A percentile compares a stretch with the other conserved stretches of the same genome.
Evolutionary conservation across 35 echinoderm and acorn worm genomes (phyloP).

Genomic region (Apostichopus japonicus): DNA sequence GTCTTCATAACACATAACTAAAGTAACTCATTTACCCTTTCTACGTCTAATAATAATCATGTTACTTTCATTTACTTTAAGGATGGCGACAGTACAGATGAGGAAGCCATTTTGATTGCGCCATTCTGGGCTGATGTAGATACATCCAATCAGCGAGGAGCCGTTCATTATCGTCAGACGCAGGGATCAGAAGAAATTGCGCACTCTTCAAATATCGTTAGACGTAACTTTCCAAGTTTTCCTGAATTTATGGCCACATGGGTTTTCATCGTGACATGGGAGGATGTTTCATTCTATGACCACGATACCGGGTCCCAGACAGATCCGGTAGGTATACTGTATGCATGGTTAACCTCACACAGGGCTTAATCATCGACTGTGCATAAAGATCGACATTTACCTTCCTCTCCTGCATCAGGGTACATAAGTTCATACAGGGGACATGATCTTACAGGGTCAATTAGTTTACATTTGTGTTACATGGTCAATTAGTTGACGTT

Average conservation of each 20-base stretch:
- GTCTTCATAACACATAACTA: background rate
- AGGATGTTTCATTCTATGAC: constrained; percentile 27
- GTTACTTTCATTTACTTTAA: background rate
- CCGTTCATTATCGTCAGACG: constrained; percentile 8
- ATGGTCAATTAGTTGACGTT: background rate
- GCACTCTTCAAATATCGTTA: background rate
- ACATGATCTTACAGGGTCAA: background rate
- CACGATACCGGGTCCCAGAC: background rate
- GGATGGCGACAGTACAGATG: background rate
- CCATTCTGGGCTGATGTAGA: constrained; percentile 69
- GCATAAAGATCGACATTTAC: too few species aligned
- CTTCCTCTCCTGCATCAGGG: too few species aligned
- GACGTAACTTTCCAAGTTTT: background rate
- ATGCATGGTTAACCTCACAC: background rate
- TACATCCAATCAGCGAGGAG: constrained; percentile 19
- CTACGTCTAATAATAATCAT: background rate
- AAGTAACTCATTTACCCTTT: background rate
- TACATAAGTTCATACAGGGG: background rate
- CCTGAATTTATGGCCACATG: constrained; percentile 20
- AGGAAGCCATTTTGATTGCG: constrained; percentile 4
- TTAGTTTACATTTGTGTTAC: background rate
- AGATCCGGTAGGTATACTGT: constrained; percentile 20
- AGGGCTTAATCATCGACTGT: too few species aligned
- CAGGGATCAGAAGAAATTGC: background rate
- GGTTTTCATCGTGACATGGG: constrained; percentile 57